Conservation (phyloP, 2,888 invertebrate species). For the Piscicola geometra region DNA sequence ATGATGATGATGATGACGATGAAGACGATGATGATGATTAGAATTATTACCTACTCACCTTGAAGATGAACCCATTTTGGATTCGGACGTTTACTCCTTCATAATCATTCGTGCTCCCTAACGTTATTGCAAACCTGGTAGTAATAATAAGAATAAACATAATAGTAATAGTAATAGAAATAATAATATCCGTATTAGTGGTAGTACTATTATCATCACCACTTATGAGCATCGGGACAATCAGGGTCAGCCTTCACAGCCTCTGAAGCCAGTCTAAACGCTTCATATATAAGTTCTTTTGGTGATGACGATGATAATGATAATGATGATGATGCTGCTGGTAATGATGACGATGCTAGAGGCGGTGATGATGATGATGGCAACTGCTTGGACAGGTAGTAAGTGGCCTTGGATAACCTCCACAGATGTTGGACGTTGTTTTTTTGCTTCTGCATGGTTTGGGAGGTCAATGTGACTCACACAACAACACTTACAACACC, state of each 20-base stretch:
- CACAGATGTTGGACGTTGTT: constrained; percentile 55
- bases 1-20: no score
- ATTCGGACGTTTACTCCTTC: constrained; percentile 65
- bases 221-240: constrained; percentile 66
- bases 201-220: constrained; percentile 54
- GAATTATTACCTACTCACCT: constrained; percentile 50
- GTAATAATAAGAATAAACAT: no score
- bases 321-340: constrained; percentile 18
- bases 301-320: constrained; percentile 53
- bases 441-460: no score
- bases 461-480: no score
- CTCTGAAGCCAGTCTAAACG: constrained; percentile 61
- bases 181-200: no score
- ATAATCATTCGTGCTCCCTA: constrained; percentile 64
- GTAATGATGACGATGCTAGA: background rate
- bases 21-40: no score
- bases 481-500: no score
- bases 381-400: constrained; percentile 48
- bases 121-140: constrained; percentile 63
- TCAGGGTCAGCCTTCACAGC: constrained; percentile 60
- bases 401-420: constrained; percentile 57
- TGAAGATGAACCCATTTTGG: constrained; percentile 65
- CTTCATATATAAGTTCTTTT: constrained; percentile 55
- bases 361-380: background rate
- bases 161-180: no score